A percentile compares a stretch with the other conserved stretches of the same genome.
Conservation (phyloP, 2,797 vertebrate genomes). For the Clarias platycephalus region DNA sequence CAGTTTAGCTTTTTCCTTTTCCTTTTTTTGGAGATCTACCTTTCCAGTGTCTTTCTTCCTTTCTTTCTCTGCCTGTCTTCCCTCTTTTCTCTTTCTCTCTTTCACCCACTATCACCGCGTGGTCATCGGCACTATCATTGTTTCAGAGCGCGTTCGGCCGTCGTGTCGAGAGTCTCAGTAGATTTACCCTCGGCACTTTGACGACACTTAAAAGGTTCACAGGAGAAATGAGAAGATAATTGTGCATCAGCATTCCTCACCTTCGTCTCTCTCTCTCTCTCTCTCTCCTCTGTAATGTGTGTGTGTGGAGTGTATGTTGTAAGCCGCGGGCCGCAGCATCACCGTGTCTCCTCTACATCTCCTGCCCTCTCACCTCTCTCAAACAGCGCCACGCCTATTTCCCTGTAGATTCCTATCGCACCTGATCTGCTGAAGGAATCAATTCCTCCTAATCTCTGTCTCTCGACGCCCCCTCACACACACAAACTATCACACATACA, state of each 20-base stretch:
- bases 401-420: constrained; percentile 43
- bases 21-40: neutral
- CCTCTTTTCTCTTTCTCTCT: no score
- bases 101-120: neutral
- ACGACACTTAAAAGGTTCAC: neutral
- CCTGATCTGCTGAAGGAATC: constrained; percentile 49
- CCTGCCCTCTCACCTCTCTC: constrained; percentile 42
- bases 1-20: neutral
- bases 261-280: neutral
- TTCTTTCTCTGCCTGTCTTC: neutral
- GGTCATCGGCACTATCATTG: neutral
- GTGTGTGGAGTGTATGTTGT: neutral
- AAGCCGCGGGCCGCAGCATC: neutral
- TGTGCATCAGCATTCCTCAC: neutral
- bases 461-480: neutral
- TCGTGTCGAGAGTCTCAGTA: neutral
- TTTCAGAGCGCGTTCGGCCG: neutral
- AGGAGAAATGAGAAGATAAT: neutral
- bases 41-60: neutral
- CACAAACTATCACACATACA: neutral
- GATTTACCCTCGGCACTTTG: constrained; percentile 5
- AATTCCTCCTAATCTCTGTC: constrained; percentile 44
- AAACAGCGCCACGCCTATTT: constrained; percentile 34
- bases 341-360: constrained; percentile 16
- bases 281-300: neutral